A percentile compares a stretch with the other conserved stretches of the same genome.
These are phyloP conservation scores for Trogon melanurus DNA, from an alignment of 2,113 vertebrate species.

Conservation along the genomic window DNA sequence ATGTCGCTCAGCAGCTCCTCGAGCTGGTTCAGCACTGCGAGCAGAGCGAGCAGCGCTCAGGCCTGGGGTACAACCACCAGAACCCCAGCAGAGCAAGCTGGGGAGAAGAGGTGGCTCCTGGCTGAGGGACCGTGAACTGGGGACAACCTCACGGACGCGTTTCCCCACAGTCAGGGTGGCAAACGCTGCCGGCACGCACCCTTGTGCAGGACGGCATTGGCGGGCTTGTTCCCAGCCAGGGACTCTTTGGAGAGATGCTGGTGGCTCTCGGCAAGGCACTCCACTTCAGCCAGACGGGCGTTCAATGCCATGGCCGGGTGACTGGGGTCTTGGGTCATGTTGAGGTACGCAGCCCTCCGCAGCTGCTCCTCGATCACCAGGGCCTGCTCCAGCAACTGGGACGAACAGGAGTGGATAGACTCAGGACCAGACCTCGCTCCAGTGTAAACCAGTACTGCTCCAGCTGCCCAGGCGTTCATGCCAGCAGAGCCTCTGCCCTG, in stretches of 20 bases:
- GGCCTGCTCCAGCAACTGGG: conserved; percentile 94
- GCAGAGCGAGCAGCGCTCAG: neutral
- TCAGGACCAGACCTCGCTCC: neutral
- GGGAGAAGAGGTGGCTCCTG: neutral
- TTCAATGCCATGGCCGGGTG: conserved; percentile 97
- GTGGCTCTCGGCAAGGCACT: conserved; percentile 97
- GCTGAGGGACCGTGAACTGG: accelerated
- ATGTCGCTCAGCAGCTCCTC: conserved; percentile 98
- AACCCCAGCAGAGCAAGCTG: no score
- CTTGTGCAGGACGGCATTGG: conserved; percentile 96
- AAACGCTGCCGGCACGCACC: conserved; percentile 69
- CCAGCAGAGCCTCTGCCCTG: neutral
- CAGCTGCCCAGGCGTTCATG: accelerated
- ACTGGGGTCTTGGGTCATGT: conserved; percentile 96
- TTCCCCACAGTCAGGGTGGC: neutral
- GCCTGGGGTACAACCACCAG: accelerated
- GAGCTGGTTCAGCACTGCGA: conserved; percentile 93
- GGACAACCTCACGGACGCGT: neutral
- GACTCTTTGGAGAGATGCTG: conserved; percentile 99
- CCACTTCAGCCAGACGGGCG: conserved; percentile 93
- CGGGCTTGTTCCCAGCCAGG: conserved; percentile 95
- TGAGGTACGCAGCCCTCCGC: conserved; percentile 93
- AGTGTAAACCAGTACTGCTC: accelerated
- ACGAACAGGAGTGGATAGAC: neutral
- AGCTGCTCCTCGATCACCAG: conserved; percentile 98